phyloP scores from a whole-genome alignment of 2,797 vertebrate genomes.

The Enteromius trimaculatus region DNA sequence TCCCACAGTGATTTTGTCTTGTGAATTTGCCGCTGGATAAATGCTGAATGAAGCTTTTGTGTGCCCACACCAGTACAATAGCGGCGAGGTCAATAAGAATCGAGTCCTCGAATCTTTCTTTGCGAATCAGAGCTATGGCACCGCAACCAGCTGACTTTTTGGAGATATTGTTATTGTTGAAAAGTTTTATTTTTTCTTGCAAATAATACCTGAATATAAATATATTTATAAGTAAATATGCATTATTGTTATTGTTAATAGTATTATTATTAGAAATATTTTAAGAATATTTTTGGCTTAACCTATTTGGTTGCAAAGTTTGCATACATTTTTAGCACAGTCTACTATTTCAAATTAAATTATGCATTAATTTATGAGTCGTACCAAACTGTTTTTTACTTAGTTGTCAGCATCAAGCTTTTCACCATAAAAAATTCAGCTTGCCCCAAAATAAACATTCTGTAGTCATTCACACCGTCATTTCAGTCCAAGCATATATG shows the following conservation, averaged over 20 bases:
- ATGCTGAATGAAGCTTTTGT: constrained; percentile 48
- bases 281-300: not conserved
- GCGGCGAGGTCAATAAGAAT: constrained; percentile 14
- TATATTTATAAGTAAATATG: too few species aligned
- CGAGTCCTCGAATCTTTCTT: constrained; percentile 22
- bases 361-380: too few species aligned
- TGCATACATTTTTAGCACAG: not conserved
- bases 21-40: constrained; percentile 2
- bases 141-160: not conserved
- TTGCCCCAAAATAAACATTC: not conserved
- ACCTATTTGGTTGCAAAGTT: not conserved
- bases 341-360: not conserved
- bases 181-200: not conserved
- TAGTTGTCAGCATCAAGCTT: not conserved
- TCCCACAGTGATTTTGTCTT: not conserved
- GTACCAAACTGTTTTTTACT: not conserved
- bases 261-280: not conserved
- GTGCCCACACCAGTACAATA: constrained; percentile 47
- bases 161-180: not conserved
- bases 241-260: not conserved
- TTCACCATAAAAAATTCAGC: not conserved
- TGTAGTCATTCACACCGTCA: too few species aligned
- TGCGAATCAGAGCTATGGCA: not conserved
- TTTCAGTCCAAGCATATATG: not conserved
- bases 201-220: not conserved